Evolutionary conservation across 2,888 invertebrate genomes (phyloP).

Genomic region (Tetragonisca angustula): DNA sequence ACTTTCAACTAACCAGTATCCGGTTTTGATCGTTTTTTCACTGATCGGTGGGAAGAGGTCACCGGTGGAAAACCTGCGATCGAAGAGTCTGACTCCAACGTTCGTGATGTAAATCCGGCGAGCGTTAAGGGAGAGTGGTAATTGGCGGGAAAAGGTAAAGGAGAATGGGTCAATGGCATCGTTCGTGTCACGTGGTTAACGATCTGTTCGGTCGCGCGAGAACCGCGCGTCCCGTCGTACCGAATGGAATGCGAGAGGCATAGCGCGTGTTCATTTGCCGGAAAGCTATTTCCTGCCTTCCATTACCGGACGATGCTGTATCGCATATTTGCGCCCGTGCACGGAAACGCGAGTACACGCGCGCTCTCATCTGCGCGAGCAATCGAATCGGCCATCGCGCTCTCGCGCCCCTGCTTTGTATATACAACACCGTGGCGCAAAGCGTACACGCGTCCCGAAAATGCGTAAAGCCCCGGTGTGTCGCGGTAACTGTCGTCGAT

Average conservation of each 20-base stretch:
- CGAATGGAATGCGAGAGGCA: conserved; percentile 63
- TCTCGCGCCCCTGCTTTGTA: not conserved
- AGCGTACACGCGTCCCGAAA: not conserved
- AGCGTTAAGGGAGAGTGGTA: conserved; percentile 11
- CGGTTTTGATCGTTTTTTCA: not conserved
- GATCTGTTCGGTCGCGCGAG: conserved; percentile 70
- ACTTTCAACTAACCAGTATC: not conserved
- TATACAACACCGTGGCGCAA: not conserved
- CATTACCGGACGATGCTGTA: conserved; percentile 62
- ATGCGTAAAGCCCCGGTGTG: not conserved
- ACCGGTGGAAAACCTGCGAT: not conserved
- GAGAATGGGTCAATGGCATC: conserved; percentile 53
- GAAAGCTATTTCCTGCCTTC: conserved; percentile 72
- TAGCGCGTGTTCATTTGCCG: conserved; percentile 75
- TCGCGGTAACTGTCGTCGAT: not conserved
- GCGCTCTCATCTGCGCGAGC: not conserved
- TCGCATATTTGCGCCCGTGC: conserved; percentile 35
- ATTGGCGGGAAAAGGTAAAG: conserved; percentile 15
- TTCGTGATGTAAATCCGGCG: not conserved
- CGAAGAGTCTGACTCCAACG: not conserved
- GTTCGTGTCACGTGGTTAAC: conserved; percentile 70
- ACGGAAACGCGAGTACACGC: conserved; percentile 11
- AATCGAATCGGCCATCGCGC: conserved; percentile 22
- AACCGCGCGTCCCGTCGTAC: conserved; percentile 53
- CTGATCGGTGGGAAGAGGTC: not conserved